Evolutionary conservation across 2,888 invertebrate species (phyloP).

Genomic region (Nemapogon koenigi): DNA sequence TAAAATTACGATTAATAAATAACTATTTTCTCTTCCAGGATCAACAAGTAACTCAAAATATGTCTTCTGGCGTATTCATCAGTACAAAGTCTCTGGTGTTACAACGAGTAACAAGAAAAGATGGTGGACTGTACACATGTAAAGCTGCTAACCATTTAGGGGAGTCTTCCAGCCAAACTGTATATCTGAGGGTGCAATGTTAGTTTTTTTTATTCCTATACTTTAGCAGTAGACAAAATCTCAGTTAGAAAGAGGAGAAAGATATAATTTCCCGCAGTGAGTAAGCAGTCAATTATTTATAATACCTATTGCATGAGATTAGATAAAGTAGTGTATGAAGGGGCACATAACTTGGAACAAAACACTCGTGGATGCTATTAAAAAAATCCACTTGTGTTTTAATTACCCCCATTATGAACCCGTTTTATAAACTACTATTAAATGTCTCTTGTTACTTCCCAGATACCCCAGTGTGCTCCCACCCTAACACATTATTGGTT

Average conservation of each 20-base stretch:
- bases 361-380: too few species aligned
- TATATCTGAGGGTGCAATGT: constrained; percentile 83
- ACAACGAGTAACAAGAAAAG: constrained; percentile 79
- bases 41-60: constrained; percentile 77
- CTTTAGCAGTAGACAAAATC: not conserved
- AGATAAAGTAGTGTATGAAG: too few species aligned
- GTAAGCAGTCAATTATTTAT: too few species aligned
- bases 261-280: too few species aligned
- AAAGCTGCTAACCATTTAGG: constrained; percentile 83
- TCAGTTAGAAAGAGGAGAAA: too few species aligned
- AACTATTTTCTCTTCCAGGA: constrained; percentile 72
- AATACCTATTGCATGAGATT: too few species aligned
- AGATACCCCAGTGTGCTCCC: constrained; percentile 85
- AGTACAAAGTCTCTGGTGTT: constrained; percentile 88
- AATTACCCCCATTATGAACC: too few species aligned
- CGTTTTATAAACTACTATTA: too few species aligned
- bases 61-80: constrained; percentile 85
- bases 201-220: constrained; percentile 44
- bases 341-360: too few species aligned
- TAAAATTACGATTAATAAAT: too few species aligned
- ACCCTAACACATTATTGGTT: constrained; percentile 73
- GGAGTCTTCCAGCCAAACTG: constrained; percentile 78
- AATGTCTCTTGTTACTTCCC: too few species aligned
- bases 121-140: constrained; percentile 85
- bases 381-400: too few species aligned